phyloP scores from a whole-genome alignment of 2,888 invertebrate genomes.

The Heliconius cydno region DNA sequence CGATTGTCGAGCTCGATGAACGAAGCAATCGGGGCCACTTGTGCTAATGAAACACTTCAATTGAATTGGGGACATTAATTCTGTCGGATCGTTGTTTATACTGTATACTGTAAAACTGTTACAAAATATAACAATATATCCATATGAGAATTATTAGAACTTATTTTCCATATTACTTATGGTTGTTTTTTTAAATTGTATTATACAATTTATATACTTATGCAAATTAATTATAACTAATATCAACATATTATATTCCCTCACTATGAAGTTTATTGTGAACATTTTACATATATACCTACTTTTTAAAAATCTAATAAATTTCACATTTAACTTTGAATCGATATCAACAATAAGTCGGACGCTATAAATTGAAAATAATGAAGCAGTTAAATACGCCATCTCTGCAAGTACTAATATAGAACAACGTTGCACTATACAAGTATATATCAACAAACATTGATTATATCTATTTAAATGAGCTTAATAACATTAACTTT shows the following conservation, averaged over 20 bases:
- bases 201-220: not conserved
- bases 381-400: conserved; percentile 51
- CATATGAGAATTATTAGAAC: not conserved
- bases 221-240: not conserved
- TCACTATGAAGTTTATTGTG: not conserved
- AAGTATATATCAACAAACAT: not conserved
- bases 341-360: conserved; percentile 51
- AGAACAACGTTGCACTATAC: conserved; percentile 17
- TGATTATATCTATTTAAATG: conserved; percentile 29
- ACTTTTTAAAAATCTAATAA: conserved; percentile 44
- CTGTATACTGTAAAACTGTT: conserved; percentile 56
- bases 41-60: conserved; percentile 83
- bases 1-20: conserved; percentile 69
- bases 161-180: not conserved
- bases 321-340: conserved; percentile 30
- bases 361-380: conserved; percentile 58
- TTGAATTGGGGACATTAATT: conserved; percentile 83
- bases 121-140: conserved; percentile 49
- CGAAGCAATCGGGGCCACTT: conserved; percentile 83
- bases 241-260: no score
- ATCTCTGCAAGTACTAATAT: conserved; percentile 49
- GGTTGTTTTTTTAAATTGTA: not conserved
- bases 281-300: conserved; percentile 22
- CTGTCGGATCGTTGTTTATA: conserved; percentile 73
- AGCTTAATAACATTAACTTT: conserved; percentile 32